Evolutionary conservation across 2,888 invertebrate species (phyloP), one percentile per base, ranked within the genome.

Genomic region (Callyntrura guangdongensis): DNA sequence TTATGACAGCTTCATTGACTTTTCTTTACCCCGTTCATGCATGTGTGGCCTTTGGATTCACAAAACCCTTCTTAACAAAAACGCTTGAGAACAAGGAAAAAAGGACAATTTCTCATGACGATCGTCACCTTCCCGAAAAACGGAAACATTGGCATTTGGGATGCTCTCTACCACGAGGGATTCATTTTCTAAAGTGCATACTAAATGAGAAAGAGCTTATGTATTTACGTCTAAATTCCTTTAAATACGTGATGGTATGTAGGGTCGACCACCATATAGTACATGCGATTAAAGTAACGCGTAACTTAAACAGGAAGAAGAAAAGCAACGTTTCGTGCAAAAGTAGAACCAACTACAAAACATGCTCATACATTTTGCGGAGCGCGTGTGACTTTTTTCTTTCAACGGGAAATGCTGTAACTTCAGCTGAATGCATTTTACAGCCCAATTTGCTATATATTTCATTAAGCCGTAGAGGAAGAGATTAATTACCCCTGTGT

Each of bases 401-500:
- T 53, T n/a, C 11, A 14, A 14, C 53, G 53, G 8, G 53, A 12
- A 53, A 53, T 9, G 11, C 53, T 14, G 53, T n/a, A 12, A 9
- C 3, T 36, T 36, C 36, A 36, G 36, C 36, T 22, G 49, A 27
- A 59, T 36, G 59, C 59, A 56, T 59, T 59, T 81, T 59, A 59
- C 59, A 36, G 8, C 20, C 56, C 79, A 59, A 36, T 81, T 81
- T 59, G 59, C 45, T 81, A 56, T 74, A 22, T 20, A 81, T 59
- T 81, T 56, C 59, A 59, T 56, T 59, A 59, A 49, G 49, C 59
- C n/a, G 59, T 27, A 27, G n/a, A 27, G 36, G 59, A 81, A 81
- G 59, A 81, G 59, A 81, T 81, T 81, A 81, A 81, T 81, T 81
- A 81, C 59, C 56, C 59, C 6, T 27, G 9, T 81, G 59, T 36